Base-by-base conservation (phyloP, 2,113 vertebrate genomes). In the Rhinoderma darwinii region DNA sequence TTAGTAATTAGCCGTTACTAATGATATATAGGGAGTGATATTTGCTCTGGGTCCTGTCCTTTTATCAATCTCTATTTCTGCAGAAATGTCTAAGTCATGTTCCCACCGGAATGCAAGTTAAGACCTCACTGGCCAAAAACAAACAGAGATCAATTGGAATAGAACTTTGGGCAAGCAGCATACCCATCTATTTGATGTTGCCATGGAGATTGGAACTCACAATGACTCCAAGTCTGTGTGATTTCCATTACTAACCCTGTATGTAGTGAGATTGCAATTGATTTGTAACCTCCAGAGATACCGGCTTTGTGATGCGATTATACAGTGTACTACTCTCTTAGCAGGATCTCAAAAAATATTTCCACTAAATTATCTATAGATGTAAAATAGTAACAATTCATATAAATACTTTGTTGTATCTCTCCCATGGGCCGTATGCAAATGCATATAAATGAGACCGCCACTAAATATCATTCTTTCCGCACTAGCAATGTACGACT, bases 221-320 rank as follows among this genome's bases (percentile, higher is more conserved):
- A 68, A 61, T 79, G 11, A 66, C 78, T 47, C 41, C 47, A 78
- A 63, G 68, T 72, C 25, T 0, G 22, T 90, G 90, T 89, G 79
- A 90, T 91, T 92, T 92, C 89, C 89, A 88, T 92, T 84, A 90
- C 87, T 91, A 91, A 87, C 82, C 90, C 41, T 47, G 88, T 90
- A 87, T 89, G 85, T 88, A 86, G 88, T 89, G 85, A 85, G 88
- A 86, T 90, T 89, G 86, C 89, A 89, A 93, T 92, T 91, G 90
- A 92, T 92, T 89, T 73, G 81, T 89, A 89, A 89, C 89, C 89
- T 90, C 89, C 80, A 73, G 84, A 84, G 88, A 41, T 75, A 86
- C 68, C 70, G 79, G 51, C 89, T 39, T 77, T 86, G 88, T 50
- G 75, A 51, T 50, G 12, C 39, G 79, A 85, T 63, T 70, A 15